Evolutionary conservation across 2,113 vertebrate species (phyloP), one percentile per base, ranked within the genome.

Genomic region (Marmota flaviventris): DNA sequence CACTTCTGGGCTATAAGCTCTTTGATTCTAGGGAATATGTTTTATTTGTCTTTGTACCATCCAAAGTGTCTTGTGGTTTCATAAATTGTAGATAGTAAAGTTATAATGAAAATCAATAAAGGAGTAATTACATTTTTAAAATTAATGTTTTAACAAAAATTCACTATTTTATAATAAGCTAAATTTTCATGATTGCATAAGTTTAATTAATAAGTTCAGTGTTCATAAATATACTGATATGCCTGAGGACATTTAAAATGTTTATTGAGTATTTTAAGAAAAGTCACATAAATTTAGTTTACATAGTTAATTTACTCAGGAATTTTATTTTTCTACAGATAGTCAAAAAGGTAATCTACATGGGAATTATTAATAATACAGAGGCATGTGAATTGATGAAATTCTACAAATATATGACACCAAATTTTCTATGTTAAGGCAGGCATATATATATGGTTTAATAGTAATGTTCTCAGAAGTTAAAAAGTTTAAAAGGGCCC

Each of bases 401-500:
- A 51, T 56, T 88, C 10, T 88, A 20, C 45, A 91, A 83, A 76
- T 93, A 89, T 79, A 61, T 82, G 37, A 24, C 24, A 95, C 0
- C 10, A 82, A 67, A 53, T 77, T 7, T 85, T 91, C 24, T 20
- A 61, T 69, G 9, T 24, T 58, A 73, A 22, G 45, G 11, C 85
- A 92, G 5, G 25, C 25, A 86, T 27, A 39, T 93, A 69, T 81
- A 82, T 72, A 92, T 96, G 45, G 32, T 93, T 96, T 65, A 95
- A 67, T 70, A 96, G 94, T 61, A 58, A 53, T 92, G 13, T 61
- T 84, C 76, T 93, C 82, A 96, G 93, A 86, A 97, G 56, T 48
- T 39, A 24, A 37, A 82, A 45, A 67, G 27, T 69, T 78, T 92
- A 63, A 65, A 97, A 94, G 51, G 67, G 79, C 81, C 81, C 76